Percentiles rank a stretch among this genome's conserved stretches.
Conservation (phyloP, 2,113 vertebrate genomes). For the Clinocottus analis region DNA sequence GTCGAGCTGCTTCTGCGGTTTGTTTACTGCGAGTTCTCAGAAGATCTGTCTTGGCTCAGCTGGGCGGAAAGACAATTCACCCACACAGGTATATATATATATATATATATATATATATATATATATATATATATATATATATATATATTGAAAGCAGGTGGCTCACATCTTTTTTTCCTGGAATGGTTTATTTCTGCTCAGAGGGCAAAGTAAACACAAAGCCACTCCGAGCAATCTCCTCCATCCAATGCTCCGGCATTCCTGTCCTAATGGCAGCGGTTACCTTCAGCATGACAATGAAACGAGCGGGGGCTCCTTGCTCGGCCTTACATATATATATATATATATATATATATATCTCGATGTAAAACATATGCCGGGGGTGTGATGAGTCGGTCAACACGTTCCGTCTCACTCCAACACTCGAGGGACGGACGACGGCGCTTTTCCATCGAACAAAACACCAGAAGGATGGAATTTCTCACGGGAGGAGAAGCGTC, state of each 20-base stretch:
- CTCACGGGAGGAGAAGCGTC: conserved; percentile 10
- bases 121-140: too few species aligned
- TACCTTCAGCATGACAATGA: conserved; percentile 58
- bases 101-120: too few species aligned
- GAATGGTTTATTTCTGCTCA: conserved; percentile 52
- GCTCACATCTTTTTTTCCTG: conserved; percentile 45
- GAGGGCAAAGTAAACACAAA: conserved; percentile 63
- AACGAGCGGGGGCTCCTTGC: conserved; percentile 40
- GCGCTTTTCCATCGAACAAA: conserved; percentile 49
- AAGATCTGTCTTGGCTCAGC: conserved; percentile 23
- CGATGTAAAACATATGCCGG: conserved; percentile 61
- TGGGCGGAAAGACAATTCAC: conserved; percentile 24
- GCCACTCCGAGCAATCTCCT: conserved; percentile 47
- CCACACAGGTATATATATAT: conserved; percentile 50
- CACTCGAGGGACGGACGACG: conserved; percentile 14
- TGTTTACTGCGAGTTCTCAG: conserved; percentile 37
- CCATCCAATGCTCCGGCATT: conserved; percentile 41
- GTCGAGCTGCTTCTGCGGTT: not conserved
- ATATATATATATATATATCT: too few species aligned
- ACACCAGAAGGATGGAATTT: conserved; percentile 45
- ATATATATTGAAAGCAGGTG: conserved; percentile 60
- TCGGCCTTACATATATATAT: conserved; percentile 29
- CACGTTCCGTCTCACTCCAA: conserved; percentile 35
- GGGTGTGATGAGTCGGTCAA: conserved; percentile 38
- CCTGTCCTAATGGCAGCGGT: conserved; percentile 47